phyloP scores from a whole-genome alignment of 1,140 invertebrate genomes.

The Nasonia vitripennis region DNA sequence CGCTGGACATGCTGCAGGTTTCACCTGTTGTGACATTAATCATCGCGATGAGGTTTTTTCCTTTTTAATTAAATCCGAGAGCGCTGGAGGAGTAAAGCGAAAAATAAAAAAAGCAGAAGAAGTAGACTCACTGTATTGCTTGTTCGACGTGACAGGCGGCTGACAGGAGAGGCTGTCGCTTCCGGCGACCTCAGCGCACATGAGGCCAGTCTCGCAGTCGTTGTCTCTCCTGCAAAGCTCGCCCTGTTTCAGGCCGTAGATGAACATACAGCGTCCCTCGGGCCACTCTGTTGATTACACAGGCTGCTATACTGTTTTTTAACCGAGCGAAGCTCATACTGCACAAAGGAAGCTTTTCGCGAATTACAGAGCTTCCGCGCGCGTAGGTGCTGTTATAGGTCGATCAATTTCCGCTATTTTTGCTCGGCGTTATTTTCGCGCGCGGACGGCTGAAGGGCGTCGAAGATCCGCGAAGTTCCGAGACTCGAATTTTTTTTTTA shows the following conservation, averaged over 20 bases:
- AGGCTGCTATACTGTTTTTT: neutral
- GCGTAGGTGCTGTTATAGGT: neutral
- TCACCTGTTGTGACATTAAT: conserved; percentile 77
- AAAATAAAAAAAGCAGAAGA: neutral
- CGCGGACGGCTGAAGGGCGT: neutral
- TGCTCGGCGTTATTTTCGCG: neutral
- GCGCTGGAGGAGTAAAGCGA: too few relatives aligned
- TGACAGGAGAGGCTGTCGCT: conserved; percentile 86
- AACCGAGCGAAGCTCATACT: too few relatives aligned
- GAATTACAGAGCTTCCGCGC: neutral
- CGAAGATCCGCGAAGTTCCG: neutral
- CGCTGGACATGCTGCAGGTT: conserved; percentile 87
- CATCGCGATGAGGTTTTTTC: neutral
- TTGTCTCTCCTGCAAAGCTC: conserved; percentile 83
- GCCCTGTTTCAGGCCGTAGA: conserved; percentile 83
- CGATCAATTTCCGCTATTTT: neutral
- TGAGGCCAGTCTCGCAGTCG: conserved; percentile 85
- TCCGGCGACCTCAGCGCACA: conserved; percentile 78
- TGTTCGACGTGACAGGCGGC: conserved; percentile 82
- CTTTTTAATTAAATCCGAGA: neutral
- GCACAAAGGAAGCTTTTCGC: too few relatives aligned
- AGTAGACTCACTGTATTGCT: conserved; percentile 83
- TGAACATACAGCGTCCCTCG: conserved; percentile 82
- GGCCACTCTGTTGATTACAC: conserved; percentile 70
- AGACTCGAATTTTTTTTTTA: neutral